Evolutionary conservation across 2,888 invertebrate species (phyloP).

Genomic region (Limnephilus lunatus): DNA sequence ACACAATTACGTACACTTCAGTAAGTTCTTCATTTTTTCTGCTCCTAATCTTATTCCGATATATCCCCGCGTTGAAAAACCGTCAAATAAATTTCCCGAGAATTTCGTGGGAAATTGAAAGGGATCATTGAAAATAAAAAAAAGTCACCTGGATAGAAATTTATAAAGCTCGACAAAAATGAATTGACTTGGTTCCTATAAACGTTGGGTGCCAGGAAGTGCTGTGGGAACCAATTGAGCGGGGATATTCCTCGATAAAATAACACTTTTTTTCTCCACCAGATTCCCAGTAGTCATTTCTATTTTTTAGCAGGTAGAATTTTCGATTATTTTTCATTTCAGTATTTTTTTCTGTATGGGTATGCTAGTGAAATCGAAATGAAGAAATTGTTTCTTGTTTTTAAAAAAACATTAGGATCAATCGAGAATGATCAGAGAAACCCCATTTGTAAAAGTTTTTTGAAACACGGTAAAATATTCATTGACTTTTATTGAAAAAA

Average conservation of each 20-base stretch:
- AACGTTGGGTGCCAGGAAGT: slow-evolving; percentile 38
- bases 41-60: slow-evolving; percentile 46
- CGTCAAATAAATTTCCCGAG: slow-evolving; percentile 57
- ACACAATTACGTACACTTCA: slow-evolving; percentile 62
- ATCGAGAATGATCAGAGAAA: background rate
- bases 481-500: background rate
- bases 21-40: slow-evolving; percentile 56
- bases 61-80: slow-evolving; percentile 28
- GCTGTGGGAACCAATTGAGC: slow-evolving; percentile 55
- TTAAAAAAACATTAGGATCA: background rate
- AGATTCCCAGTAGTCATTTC: background rate
- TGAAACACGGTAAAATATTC: background rate
- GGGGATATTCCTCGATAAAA: slow-evolving; percentile 49
- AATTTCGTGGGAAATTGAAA: slow-evolving; percentile 60
- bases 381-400: background rate
- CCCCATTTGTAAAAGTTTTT: background rate
- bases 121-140: slow-evolving; percentile 59
- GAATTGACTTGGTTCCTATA: slow-evolving; percentile 47
- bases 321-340: background rate
- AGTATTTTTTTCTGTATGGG: background rate
- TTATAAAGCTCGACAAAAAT: slow-evolving; percentile 19
- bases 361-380: background rate
- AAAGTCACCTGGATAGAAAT: slow-evolving; percentile 34
- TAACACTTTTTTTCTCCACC: slow-evolving; percentile 47
- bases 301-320: background rate